Base-by-base conservation (phyloP, 2,797 vertebrate genomes). In the Bovichtus diacanthus region DNA sequence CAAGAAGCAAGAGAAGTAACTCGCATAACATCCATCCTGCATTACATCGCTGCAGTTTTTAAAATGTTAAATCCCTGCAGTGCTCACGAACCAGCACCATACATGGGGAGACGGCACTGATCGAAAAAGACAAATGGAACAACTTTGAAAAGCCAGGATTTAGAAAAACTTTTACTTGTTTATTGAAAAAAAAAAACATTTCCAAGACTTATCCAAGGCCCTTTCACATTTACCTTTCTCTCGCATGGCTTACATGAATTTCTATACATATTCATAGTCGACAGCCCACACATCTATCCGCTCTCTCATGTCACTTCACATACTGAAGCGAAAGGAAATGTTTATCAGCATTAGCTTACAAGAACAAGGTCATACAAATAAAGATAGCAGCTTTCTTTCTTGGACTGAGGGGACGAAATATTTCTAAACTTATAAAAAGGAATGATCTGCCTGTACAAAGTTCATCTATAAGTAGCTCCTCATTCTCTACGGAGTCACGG, bases 291-390 rank as follows among this genome's bases (percentile, higher is more conserved):
- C 41, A 53, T 61, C 68, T 72, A 23, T 54, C 46, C 61, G 64
- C 62, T 70, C 75, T 31, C 15, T 70, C 34, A 34, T 23, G 46
- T 49, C 60, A 51, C 67, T 72, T 81, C 62, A 68, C 80, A 76
- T 74, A 76, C 69, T 55, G 49, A 69, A 60, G 77, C 77, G 80
- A 85, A 83, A 88, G 78, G 71, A 76, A 86, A 80, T 84, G 70
- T 82, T 90, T 86, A 86, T 74, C 54, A 44, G 80, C 74, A 82
- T 83, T 71, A 81, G 76, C 74, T 79, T 85, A 84, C 81, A 76
- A 64, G 67, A 84, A 80, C 46, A 55, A 58, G 51, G 56, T 74
- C 49, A 59, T 18, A 38, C 54, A 71, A 70, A 86, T 51, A 46
- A 38, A 53, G 60, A 65, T 47, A 74, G 55, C 70, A 34, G 43